A percentile compares a stretch with the other conserved stretches of the same genome.
Conservation (phyloP, 2,888 invertebrate species). For the Coremacera marginata region DNA sequence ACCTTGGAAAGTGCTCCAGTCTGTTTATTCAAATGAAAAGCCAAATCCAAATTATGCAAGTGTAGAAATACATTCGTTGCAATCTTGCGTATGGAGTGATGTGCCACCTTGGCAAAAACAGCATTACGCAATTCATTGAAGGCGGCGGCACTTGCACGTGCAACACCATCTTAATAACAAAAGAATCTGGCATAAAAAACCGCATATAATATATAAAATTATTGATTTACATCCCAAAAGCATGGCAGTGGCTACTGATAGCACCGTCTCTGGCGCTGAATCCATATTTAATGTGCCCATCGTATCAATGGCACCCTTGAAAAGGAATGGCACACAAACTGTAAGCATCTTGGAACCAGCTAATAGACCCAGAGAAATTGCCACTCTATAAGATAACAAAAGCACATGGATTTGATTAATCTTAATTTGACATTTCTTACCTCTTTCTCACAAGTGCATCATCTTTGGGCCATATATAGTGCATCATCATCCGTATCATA, state of each 20-base stretch:
- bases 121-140: constrained; percentile 98
- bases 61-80: constrained; percentile 96
- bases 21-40: constrained; percentile 93
- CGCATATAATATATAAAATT: constrained; percentile 21
- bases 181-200: neutral
- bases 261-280: constrained; percentile 83
- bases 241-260: constrained; percentile 83
- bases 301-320: constrained; percentile 92
- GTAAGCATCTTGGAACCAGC: constrained; percentile 89
- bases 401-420: neutral
- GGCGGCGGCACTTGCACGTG: constrained; percentile 88
- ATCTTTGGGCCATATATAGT: constrained; percentile 96
- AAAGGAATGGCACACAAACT: constrained; percentile 94
- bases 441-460: constrained; percentile 65
- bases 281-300: constrained; percentile 84
- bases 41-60: constrained; percentile 92
- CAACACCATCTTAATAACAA: constrained; percentile 85
- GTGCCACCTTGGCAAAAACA: constrained; percentile 97
- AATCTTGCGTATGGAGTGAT: constrained; percentile 94
- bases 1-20: constrained; percentile 96
- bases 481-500: constrained; percentile 89
- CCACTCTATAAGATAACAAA: constrained; percentile 75
- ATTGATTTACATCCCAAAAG: constrained; percentile 86
- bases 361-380: constrained; percentile 83
- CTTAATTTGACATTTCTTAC: constrained; percentile 43